Base-by-base conservation (phyloP, 2,113 vertebrate genomes). In the Fregetta grallaria region DNA sequence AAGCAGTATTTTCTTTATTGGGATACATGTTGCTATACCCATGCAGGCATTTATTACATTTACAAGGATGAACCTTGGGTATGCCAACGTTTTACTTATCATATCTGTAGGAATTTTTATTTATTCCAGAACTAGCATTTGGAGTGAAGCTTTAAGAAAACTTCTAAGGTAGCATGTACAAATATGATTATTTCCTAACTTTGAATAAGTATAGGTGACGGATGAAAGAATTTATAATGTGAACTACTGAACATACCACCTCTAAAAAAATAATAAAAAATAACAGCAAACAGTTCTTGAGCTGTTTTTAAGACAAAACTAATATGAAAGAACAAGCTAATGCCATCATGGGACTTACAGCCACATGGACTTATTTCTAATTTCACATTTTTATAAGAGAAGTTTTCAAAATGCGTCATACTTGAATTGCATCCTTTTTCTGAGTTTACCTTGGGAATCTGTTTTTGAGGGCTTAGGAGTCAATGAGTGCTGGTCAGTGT, bases 101-200 rank as follows among this genome's bases (percentile, higher is more conserved):
- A 40, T 25, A 42, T 70, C 27, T 75, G n/a, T 15, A 73, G 70
- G 53, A 67, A 75, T 86, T 58, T 82, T 62, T 70, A 72, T 77
- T 82, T 92, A 55, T 82, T 92, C 67, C 36, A 72, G 76, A 95
- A 92, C 63, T 75, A 86, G 67, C 25, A 36, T 89, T 95, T 71
- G 29, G 45, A 61, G 32, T 40, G 49, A 82, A 83, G 42, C 27
- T 86, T 95, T 72, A 84, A 86, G 74, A 79, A 95, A 86, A 29
- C 20, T 65, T 94, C 9, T 90, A 1, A 47, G 47, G 42, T 70
- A 77, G 55, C 7, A 5, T 66, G 17, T 90, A 52, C 53, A 92
- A 62, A 56, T 87, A 38, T 18, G 42, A 30, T 88, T 87, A 84
- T 92, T 95, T 96, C 21, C 66, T 65, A 82, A 72, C 30, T 73